These are phyloP conservation scores for Zele albiditarsus DNA, from an alignment of 2,888 invertebrate genomes.

Conservation along the genomic window DNA sequence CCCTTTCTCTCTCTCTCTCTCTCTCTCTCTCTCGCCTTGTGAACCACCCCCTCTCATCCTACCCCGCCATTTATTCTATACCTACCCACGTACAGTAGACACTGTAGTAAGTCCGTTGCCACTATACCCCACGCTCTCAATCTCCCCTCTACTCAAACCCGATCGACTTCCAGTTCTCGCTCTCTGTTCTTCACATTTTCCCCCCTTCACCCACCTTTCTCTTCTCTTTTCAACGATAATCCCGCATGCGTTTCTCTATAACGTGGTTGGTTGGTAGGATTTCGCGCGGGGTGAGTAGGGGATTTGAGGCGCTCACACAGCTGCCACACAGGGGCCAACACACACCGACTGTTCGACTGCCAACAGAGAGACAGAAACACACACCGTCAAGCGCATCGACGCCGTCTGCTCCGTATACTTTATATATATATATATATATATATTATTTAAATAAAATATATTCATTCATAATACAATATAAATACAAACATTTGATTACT, in stretches of 20 bases:
- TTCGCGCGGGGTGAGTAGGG: constrained; percentile 18
- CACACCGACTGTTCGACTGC: constrained; percentile 49
- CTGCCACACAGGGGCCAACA: constrained; percentile 48
- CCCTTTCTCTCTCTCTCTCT: constrained; percentile 10
- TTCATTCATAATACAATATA: background rate
- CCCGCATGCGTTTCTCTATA: constrained; percentile 31
- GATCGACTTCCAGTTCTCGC: constrained; percentile 4
- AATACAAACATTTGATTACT: background rate
- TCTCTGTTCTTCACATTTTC: constrained; percentile 15
- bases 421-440: background rate
- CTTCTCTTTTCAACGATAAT: background rate
- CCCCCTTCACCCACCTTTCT: constrained; percentile 11
- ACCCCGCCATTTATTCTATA: too few relatives aligned
- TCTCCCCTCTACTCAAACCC: constrained; percentile 44
- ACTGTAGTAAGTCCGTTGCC: constrained; percentile 9
- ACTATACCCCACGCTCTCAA: constrained; percentile 40
- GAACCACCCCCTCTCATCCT: constrained; percentile 12
- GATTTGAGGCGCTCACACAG: constrained; percentile 44
- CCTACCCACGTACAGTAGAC: constrained; percentile 16
- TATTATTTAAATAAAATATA: background rate
- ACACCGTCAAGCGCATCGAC: constrained; percentile 42
- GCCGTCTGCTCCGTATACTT: constrained; percentile 28
- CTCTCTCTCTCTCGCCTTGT: constrained; percentile 15
- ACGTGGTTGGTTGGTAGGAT: constrained; percentile 23
- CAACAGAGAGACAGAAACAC: constrained; percentile 36